These are phyloP conservation scores for Phaethon lepturus DNA, from an alignment of 2,113 vertebrate species.

Conservation along the genomic window DNA sequence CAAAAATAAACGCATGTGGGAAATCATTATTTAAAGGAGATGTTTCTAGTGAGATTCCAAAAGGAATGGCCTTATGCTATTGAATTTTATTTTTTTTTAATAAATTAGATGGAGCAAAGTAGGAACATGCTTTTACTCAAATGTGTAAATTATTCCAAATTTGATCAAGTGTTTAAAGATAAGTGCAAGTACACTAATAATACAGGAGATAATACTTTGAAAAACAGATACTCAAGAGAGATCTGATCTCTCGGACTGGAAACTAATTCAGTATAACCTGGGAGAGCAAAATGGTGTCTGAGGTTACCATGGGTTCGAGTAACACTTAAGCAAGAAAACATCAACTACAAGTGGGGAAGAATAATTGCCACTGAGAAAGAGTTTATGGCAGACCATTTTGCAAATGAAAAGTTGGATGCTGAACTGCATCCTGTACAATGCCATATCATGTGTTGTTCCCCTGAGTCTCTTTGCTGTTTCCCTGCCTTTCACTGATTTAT, in stretches of 20 bases:
- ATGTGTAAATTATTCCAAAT: neutral
- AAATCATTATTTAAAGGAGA: neutral
- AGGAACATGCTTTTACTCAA: neutral
- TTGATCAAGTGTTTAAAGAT: neutral
- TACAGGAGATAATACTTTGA: neutral
- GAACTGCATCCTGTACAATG: neutral
- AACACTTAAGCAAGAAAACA: neutral
- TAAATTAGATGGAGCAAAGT: neutral
- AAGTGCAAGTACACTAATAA: neutral
- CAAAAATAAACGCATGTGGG: neutral
- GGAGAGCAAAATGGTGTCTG: neutral
- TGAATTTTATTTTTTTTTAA: neutral
- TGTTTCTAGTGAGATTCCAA: neutral
- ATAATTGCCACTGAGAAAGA: neutral
- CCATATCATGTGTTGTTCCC: accelerated
- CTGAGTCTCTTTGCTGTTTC: neutral
- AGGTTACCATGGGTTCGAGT: neutral
- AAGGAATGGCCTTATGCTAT: neutral
- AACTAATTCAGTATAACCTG: neutral
- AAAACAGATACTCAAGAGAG: neutral
- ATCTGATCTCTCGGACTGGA: neutral
- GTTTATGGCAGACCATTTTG: neutral
- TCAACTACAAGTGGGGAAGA: neutral
- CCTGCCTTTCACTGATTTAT: neutral
- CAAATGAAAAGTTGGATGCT: neutral